phyloP scores from a whole-genome alignment of 2,888 invertebrate species.

The Drosophila birchii region DNA sequence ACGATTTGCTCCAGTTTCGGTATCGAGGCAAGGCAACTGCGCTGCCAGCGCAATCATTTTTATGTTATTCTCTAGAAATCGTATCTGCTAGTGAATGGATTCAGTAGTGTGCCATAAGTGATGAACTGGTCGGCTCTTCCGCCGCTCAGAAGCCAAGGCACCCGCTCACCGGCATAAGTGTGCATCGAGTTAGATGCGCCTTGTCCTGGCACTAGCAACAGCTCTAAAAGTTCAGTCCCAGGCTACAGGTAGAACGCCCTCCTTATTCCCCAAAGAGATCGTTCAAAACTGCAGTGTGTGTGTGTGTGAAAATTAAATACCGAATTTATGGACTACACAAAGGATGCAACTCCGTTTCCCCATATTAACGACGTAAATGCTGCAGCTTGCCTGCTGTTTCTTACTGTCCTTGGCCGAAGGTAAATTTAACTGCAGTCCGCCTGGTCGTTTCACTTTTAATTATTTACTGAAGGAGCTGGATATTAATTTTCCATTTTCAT shows the following conservation, averaged over 20 bases:
- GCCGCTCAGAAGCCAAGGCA: neutral
- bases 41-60: conserved; percentile 11
- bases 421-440: conserved; percentile 9
- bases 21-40: neutral
- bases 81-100: conserved; percentile 7
- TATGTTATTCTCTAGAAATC: conserved; percentile 9
- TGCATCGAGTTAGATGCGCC: neutral
- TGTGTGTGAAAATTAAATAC: conserved; percentile 13
- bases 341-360: conserved; percentile 16
- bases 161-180: neutral
- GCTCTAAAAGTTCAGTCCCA: conserved; percentile 4
- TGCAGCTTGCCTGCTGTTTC: conserved; percentile 6
- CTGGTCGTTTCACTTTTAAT: conserved; percentile 23
- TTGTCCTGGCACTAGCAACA: conserved; percentile 1
- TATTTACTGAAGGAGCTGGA: conserved; percentile 33
- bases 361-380: conserved; percentile 14
- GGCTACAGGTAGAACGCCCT: conserved; percentile 5
- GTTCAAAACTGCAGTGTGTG: conserved; percentile 1
- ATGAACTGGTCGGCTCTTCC: conserved; percentile 6
- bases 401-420: conserved; percentile 3
- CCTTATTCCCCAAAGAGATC: conserved; percentile 9
- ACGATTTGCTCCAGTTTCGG: conserved; percentile 1
- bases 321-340: conserved; percentile 24
- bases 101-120: conserved; percentile 8
- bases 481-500: conserved; percentile 38